phyloP scores from a whole-genome alignment of 64 coral and sea anemone species.

The Stichodactyla helianthus region DNA sequence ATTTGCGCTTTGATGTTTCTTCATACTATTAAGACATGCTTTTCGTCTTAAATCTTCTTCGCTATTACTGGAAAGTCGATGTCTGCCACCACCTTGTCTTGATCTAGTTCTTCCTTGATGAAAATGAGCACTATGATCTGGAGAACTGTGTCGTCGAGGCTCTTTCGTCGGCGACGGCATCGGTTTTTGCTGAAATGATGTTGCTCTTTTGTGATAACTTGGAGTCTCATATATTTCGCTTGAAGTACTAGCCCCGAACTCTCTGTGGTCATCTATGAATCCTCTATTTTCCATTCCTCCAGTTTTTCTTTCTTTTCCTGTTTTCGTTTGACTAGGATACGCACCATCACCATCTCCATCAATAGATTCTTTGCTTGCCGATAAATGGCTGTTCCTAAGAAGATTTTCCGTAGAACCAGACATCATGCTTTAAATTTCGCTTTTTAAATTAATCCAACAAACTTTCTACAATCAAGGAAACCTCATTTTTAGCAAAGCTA shows the following conservation, averaged over 20 bases:
- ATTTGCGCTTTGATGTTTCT: conserved; percentile 17
- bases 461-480: background rate
- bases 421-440: background rate
- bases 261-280: background rate
- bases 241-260: background rate
- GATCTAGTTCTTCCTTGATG: background rate
- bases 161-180: background rate
- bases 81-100: background rate
- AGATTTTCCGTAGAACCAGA: conserved; percentile 16
- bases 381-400: background rate
- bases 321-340: background rate
- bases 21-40: conserved; percentile 54
- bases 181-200: background rate
- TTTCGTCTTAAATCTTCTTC: conserved; percentile 45
- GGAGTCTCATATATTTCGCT: background rate
- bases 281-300: background rate
- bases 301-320: background rate
- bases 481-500: background rate
- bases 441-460: background rate
- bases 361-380: background rate
- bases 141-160: conserved; percentile 7
- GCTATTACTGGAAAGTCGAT: conserved; percentile 2
- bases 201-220: background rate
- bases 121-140: background rate
- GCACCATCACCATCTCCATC: background rate